Percentiles rank a stretch among this genome's conserved stretches.
These are phyloP conservation scores for Platyscapa corneri DNA, from an alignment of 1,140 invertebrate species.

Conservation along the genomic window DNA sequence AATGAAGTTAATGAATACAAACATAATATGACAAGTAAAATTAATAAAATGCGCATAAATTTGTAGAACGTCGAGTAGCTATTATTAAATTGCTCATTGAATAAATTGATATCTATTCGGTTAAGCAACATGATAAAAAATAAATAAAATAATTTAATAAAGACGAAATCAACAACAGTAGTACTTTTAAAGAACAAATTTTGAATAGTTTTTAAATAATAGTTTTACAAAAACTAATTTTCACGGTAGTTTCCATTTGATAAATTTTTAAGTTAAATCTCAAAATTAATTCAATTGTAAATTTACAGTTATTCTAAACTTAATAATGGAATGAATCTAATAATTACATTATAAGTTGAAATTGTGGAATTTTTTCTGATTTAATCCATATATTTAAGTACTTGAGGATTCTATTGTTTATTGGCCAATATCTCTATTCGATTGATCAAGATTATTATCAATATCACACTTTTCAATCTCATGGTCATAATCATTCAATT, in stretches of 20 bases:
- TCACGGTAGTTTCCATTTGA: too few species aligned
- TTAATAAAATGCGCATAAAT: neutral
- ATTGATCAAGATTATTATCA: neutral
- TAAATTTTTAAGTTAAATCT: too few species aligned
- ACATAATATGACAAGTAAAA: neutral
- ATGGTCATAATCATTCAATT: neutral
- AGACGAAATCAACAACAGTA: too few species aligned
- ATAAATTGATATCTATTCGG: neutral
- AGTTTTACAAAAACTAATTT: too few species aligned
- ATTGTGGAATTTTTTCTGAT: neutral
- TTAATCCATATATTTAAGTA: neutral
- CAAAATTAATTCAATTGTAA: too few species aligned
- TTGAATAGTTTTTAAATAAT: too few species aligned
- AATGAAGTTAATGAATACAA: neutral
- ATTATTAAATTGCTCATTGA: neutral
- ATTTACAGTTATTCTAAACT: too few species aligned
- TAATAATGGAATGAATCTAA: too few species aligned
- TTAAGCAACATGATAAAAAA: too few species aligned
- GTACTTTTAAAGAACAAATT: too few species aligned
- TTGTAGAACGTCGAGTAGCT: neutral
- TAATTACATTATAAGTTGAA: neutral
- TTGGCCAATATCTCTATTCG: neutral
- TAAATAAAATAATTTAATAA: too few species aligned
- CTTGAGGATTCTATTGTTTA: neutral
- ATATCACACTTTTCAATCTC: neutral